Conservation (phyloP, 1,140 invertebrate genomes). For the Hestina assimilis region DNA sequence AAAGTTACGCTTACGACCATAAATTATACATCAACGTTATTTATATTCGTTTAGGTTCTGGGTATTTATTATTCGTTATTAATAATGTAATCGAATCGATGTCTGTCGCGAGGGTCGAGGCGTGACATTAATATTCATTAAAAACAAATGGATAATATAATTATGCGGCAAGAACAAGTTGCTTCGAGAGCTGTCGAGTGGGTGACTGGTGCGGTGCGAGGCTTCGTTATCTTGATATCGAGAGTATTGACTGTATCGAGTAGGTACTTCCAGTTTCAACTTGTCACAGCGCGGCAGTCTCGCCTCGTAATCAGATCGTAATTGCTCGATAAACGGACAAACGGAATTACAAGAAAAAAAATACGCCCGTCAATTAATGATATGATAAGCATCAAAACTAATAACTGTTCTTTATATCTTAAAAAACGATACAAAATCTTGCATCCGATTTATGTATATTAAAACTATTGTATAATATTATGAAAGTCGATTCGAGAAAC, state of each 20-base stretch:
- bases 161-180: slow-evolving; percentile 61
- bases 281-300: slow-evolving; percentile 32
- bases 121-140: slow-evolving; percentile 69
- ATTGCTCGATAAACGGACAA: slow-evolving; percentile 46
- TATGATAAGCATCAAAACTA: neutral
- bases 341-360: neutral
- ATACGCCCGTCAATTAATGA: neutral
- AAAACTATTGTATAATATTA: neutral
- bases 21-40: neutral
- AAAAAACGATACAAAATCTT: neutral
- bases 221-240: slow-evolving; percentile 61
- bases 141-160: slow-evolving; percentile 69
- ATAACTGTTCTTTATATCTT: neutral
- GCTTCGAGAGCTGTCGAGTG: slow-evolving; percentile 52
- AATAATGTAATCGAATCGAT: slow-evolving; percentile 22
- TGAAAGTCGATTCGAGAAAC: neutral
- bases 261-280: slow-evolving; percentile 22
- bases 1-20: neutral
- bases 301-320: slow-evolving; percentile 59
- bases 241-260: slow-evolving; percentile 39
- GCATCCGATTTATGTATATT: neutral
- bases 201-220: slow-evolving; percentile 42
- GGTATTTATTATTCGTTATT: slow-evolving; percentile 15
- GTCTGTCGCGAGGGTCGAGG: slow-evolving; percentile 26
- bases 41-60: neutral